Evolutionary conservation across 2,113 vertebrate genomes (phyloP), one percentile per base, ranked within the genome.

Genomic region (Phylloscopus whistleri): DNA sequence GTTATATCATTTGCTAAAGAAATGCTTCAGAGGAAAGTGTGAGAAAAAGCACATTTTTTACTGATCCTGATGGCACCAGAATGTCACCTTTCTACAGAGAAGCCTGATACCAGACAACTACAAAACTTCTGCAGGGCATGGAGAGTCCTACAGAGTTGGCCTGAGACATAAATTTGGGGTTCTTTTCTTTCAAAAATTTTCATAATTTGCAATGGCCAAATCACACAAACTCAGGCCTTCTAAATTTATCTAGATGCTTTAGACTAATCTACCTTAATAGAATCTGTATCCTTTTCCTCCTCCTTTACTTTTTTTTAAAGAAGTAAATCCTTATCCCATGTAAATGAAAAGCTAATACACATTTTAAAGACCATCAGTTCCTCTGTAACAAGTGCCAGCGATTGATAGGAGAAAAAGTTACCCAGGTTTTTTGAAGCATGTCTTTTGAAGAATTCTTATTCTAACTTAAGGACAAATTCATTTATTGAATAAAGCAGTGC

Each of bases 381-480:
- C 44, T n/a, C 72, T 46, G 53, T 86, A 77, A 62, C 28, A 74
- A 83, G 35, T 76, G 23, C 9, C 35, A 84, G 7, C 26, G 35
- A 94, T 1, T 75, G 74, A 90, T 12, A 67, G n/a, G 4, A 90
- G 18, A 28, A 77, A 84, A 90, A 84, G 44, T 59, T 81, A 60
- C 30, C 33, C 13, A 59, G 14, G 43, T 10, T 64, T 92, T 84
- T 53, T 49, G n/a, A 89, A 84, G 66, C 11, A 49, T 12, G 37
- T 76, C 37, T 60, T 90, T 44, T 62, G 76, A 95, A 84, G 19
- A 79, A 49, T 53, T 76, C 31, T 49, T 53, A 41, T 66, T 87
- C 37, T 89, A 78, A 72, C 84, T 76, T 69, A 46, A 68, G 78
- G 81, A 69, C 51, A 95, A 94, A 87, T 59, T 90, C 16, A 66